A percentile compares a stretch with the other conserved stretches of the same genome.
These are phyloP conservation scores for Sandelia bainsii DNA, from an alignment of 2,797 vertebrate genomes.

Conservation along the genomic window DNA sequence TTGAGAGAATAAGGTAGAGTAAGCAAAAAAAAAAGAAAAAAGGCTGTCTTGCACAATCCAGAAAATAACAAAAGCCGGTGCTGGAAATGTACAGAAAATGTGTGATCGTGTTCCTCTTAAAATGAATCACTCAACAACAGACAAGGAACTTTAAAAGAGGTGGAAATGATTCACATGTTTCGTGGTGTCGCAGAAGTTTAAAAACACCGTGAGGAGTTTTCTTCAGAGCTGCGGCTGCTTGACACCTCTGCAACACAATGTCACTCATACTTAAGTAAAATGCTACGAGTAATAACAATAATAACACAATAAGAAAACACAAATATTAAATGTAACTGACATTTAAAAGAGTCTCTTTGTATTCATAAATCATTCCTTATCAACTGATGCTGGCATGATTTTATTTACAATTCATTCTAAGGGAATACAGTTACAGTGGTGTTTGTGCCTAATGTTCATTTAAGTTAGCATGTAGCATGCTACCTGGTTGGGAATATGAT, in stretches of 20 bases:
- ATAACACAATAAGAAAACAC: no score
- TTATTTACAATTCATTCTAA: no score
- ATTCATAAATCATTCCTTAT: no score
- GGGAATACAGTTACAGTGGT: no score
- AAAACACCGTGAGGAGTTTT: conserved; percentile 12
- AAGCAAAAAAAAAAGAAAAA: conserved; percentile 11
- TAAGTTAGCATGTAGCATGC: no score
- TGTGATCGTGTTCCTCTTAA: conserved; percentile 23
- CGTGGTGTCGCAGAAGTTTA: conserved; percentile 29
- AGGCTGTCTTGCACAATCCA: conserved; percentile 17
- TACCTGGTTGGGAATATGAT: no score
- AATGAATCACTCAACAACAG: conserved; percentile 20
- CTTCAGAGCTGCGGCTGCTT: not conserved
- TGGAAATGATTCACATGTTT: conserved; percentile 18
- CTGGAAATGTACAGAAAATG: conserved; percentile 12
- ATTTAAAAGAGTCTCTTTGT: no score
- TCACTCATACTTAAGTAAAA: not conserved
- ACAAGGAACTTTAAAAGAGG: not conserved
- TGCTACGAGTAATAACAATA: not conserved
- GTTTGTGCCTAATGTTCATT: no score
- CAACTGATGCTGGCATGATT: no score
- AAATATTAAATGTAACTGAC: no score
- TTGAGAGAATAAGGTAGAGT: not conserved
- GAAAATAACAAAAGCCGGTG: conserved; percentile 32
- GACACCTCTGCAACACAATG: not conserved